Percentiles rank a stretch among this genome's conserved stretches.
Conservation (phyloP, 2,797 vertebrate genomes). For the Alauda arvensis region DNA sequence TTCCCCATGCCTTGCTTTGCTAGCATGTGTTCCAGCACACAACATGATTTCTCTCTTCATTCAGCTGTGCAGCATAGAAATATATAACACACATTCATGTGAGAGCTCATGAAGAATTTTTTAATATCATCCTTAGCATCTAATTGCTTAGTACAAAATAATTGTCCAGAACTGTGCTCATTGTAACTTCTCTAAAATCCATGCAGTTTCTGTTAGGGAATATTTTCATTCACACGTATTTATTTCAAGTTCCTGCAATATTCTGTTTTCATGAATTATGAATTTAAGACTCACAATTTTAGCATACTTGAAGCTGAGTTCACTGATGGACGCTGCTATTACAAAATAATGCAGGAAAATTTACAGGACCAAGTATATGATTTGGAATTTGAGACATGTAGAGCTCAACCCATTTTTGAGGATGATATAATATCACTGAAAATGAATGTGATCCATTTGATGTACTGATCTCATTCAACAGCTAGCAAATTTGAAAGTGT, state of each 20-base stretch:
- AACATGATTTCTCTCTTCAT: not conserved
- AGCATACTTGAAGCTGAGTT: not conserved
- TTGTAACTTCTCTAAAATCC: not conserved
- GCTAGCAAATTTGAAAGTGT: conserved; percentile 16
- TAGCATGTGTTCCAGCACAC: not conserved
- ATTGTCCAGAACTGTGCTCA: not conserved
- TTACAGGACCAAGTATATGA: not conserved
- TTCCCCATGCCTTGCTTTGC: not conserved
- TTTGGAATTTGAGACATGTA: conserved; percentile 35
- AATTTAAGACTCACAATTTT: not conserved
- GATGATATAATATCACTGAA: not conserved
- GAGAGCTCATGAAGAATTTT: conserved; percentile 5
- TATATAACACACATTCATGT: not conserved
- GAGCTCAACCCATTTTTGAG: not conserved
- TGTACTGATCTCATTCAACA: conserved; percentile 26
- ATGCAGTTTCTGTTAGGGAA: not conserved
- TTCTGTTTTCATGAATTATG: conserved; percentile 9
- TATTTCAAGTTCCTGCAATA: not conserved
- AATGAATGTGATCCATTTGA: not conserved
- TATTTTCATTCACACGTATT: not conserved
- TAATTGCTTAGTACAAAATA: not conserved
- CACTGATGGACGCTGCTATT: not conserved
- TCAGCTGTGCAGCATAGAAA: not conserved
- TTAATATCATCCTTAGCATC: not conserved
- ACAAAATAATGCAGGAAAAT: not conserved